A percentile compares a stretch with the other conserved stretches of the same genome.
Evolutionary conservation across 2,113 vertebrate genomes (phyloP).

Genomic region (Microcebus griseorufus): DNA sequence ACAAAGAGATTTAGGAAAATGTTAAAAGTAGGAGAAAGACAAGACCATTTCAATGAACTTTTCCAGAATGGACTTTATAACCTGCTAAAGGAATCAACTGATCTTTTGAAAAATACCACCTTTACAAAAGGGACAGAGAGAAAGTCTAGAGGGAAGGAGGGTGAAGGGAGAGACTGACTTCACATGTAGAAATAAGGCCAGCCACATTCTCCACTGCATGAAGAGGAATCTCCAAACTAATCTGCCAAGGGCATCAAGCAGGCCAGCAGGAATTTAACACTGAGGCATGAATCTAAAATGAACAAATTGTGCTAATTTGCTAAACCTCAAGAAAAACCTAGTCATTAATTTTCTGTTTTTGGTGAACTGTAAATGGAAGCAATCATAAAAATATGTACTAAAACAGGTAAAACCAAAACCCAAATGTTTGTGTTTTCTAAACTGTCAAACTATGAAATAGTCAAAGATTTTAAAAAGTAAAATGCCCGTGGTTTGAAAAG

Average conservation of each 20-base stretch:
- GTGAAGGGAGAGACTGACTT: neutral
- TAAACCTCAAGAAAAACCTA: constrained; percentile 39
- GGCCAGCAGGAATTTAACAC: constrained; percentile 15
- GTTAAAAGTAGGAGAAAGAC: neutral
- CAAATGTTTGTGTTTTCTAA: constrained; percentile 23
- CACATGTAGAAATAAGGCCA: neutral
- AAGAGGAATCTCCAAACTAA: constrained; percentile 33
- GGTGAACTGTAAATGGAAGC: neutral
- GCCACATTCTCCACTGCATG: neutral
- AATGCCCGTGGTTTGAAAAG: constrained; percentile 16
- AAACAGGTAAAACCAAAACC: constrained; percentile 10
- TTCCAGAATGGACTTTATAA: constrained; percentile 1
- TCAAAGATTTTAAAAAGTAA: neutral
- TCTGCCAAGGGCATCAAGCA: neutral
- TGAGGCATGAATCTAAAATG: constrained; percentile 32
- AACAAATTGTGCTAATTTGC: constrained; percentile 38
- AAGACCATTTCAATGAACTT: neutral
- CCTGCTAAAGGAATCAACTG: neutral
- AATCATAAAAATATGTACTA: constrained; percentile 33
- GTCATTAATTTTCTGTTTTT: constrained; percentile 34
- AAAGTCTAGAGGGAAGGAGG: too few species aligned
- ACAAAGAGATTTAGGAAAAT: constrained; percentile 4
- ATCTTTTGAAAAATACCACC: neutral
- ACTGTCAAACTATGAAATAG: neutral
- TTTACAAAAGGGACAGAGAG: neutral